These are phyloP conservation scores for Leptogaster cylindrica DNA, from an alignment of 2,888 invertebrate species.

Conservation along the genomic window DNA sequence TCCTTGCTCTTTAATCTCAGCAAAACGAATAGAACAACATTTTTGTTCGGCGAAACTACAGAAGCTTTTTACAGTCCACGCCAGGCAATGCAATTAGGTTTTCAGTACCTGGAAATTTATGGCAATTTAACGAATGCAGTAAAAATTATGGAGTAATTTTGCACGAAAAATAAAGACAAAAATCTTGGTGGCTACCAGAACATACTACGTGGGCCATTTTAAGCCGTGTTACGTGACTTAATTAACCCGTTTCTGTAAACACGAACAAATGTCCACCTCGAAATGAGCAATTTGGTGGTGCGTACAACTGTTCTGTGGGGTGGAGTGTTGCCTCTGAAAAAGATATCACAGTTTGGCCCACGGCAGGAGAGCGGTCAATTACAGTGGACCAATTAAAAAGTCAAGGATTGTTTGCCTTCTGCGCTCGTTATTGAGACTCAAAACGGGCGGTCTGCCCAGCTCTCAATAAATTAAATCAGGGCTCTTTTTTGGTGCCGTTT, in stretches of 20 bases:
- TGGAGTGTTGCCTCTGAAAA: neutral
- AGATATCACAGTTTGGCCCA: neutral
- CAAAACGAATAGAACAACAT: too few species aligned
- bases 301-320: slow-evolving; percentile 12
- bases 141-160: slow-evolving; percentile 8
- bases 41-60: too few species aligned
- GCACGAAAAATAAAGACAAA: neutral
- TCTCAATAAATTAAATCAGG: slow-evolving; percentile 21
- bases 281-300: neutral
- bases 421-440: neutral
- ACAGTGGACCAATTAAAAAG: slow-evolving; percentile 19
- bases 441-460: neutral
- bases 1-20: too few species aligned
- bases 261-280: neutral
- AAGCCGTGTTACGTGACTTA: slow-evolving; percentile 25
- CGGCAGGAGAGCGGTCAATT: neutral
- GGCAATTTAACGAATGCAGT: too few species aligned
- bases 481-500: slow-evolving; percentile 4
- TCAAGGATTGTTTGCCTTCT: neutral
- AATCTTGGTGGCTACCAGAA: neutral
- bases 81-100: too few species aligned
- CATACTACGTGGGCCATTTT: slow-evolving; percentile 6
- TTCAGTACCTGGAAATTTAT: too few species aligned
- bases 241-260: slow-evolving; percentile 4
- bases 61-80: too few species aligned